phyloP scores from a whole-genome alignment of 2,888 invertebrate species.

The Ischnus inquisitorius region DNA sequence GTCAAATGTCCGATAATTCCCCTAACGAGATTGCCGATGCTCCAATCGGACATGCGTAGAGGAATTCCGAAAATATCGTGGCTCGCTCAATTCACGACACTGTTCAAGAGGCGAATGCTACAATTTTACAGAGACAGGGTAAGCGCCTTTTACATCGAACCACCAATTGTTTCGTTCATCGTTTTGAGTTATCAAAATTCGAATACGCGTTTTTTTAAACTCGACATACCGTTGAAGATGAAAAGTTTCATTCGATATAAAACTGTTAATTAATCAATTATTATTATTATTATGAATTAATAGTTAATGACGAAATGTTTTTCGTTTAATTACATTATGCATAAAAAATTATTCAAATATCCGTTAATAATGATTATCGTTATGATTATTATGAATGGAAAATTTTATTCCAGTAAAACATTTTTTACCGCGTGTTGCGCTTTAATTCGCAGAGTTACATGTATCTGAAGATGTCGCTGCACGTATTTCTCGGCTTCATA shows the following conservation, averaged over 20 bases:
- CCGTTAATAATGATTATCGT: no score
- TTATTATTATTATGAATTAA: no score
- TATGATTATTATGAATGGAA: no score
- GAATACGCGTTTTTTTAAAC: no score
- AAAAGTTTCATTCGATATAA: no score
- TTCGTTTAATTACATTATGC: no score
- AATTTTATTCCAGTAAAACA: no score
- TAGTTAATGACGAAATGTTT: no score
- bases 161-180: not conserved
- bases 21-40: conserved; percentile 61
- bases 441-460: conserved; percentile 90
- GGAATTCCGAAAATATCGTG: conserved; percentile 88
- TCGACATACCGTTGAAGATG: no score
- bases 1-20: conserved; percentile 81
- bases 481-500: conserved; percentile 89
- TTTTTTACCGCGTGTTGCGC: no score
- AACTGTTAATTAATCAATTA: no score
- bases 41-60: conserved; percentile 85
- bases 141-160: conserved; percentile 68
- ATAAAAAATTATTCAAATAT: no score
- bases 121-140: conserved; percentile 93
- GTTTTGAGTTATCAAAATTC: not conserved
- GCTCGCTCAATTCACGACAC: conserved; percentile 89
- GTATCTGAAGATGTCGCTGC: conserved; percentile 89
- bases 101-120: conserved; percentile 90